These are phyloP conservation scores for Drosophila basisetae DNA, from an alignment of 2,888 invertebrate species.

Conservation along the genomic window DNA sequence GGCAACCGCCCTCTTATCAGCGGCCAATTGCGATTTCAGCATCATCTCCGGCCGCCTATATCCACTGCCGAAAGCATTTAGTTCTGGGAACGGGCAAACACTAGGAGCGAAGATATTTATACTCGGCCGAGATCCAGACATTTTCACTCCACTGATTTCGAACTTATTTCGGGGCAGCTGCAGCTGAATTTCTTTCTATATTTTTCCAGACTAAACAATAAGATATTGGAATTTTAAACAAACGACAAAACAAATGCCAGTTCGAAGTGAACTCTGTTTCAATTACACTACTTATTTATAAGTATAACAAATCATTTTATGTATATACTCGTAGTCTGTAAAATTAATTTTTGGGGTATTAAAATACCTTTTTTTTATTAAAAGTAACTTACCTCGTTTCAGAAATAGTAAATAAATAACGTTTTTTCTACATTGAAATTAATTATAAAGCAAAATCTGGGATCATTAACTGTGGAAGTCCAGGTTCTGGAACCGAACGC, in stretches of 20 bases:
- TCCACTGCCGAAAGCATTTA: slow-evolving; percentile 15
- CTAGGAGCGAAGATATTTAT: slow-evolving; percentile 52
- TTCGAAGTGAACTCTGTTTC: neutral
- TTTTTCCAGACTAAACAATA: neutral
- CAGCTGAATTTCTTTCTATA: neutral
- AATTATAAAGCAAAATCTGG: neutral
- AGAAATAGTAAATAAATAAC: neutral
- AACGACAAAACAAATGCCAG: neutral
- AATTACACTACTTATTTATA: neutral
- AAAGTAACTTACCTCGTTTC: neutral
- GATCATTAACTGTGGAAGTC: neutral
- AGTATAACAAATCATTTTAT: no score
- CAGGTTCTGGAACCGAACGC: neutral
- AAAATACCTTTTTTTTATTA: neutral
- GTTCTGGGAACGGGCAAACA: slow-evolving; percentile 49
- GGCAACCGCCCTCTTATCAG: neutral
- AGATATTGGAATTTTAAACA: slow-evolving; percentile 16
- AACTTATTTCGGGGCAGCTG: neutral
- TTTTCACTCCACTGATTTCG: slow-evolving; percentile 2
- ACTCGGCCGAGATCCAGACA: slow-evolving; percentile 25
- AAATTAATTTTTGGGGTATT: neutral
- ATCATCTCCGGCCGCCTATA: slow-evolving; percentile 1
- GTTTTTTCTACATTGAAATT: neutral
- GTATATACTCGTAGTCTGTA: no score
- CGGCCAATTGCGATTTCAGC: slow-evolving; percentile 1